A percentile compares a stretch with the other conserved stretches of the same genome.
Evolutionary conservation across 2,888 invertebrate genomes (phyloP).

Genomic region (Smittia aterrima): DNA sequence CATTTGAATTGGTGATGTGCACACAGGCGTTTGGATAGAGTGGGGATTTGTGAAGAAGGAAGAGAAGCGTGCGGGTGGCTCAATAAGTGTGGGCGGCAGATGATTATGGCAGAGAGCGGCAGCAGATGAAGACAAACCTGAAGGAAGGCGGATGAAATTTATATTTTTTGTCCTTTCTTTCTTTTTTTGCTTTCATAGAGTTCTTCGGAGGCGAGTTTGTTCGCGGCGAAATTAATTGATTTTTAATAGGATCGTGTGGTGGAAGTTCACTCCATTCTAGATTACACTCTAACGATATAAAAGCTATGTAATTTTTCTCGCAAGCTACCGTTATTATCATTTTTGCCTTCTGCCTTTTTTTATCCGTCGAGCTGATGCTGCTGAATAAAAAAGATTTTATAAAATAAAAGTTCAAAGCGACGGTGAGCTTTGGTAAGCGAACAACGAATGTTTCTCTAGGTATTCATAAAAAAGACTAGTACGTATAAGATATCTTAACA

Average conservation of each 20-base stretch:
- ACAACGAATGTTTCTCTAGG: too few species aligned
- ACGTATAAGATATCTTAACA: not conserved
- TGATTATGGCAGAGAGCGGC: slow-evolving; percentile 30
- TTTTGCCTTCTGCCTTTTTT: not conserved
- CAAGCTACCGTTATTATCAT: slow-evolving; percentile 4
- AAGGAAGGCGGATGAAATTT: slow-evolving; percentile 30
- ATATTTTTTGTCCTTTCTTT: slow-evolving; percentile 25
- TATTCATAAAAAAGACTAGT: too few species aligned
- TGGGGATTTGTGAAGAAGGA: not conserved
- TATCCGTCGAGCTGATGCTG: not conserved
- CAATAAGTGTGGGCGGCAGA: slow-evolving; percentile 23
- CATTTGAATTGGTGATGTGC: slow-evolving; percentile 39
- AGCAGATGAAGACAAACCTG: slow-evolving; percentile 24
- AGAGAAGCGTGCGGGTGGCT: slow-evolving; percentile 9
- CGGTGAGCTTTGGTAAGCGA: too few species aligned
- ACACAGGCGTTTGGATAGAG: slow-evolving; percentile 29
- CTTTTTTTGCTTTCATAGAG: not conserved
- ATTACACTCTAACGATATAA: not conserved
- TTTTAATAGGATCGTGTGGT: slow-evolving; percentile 1
- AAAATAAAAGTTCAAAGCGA: too few species aligned
- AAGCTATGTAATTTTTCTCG: not conserved
- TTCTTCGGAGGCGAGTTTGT: not conserved
- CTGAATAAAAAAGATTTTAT: not conserved
- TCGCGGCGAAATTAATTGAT: slow-evolving; percentile 29
- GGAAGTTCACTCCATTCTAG: not conserved